A percentile compares a stretch with the other conserved stretches of the same genome.
phyloP scores from a whole-genome alignment of 2,888 invertebrate species.

The Calliopum simillimum region DNA sequence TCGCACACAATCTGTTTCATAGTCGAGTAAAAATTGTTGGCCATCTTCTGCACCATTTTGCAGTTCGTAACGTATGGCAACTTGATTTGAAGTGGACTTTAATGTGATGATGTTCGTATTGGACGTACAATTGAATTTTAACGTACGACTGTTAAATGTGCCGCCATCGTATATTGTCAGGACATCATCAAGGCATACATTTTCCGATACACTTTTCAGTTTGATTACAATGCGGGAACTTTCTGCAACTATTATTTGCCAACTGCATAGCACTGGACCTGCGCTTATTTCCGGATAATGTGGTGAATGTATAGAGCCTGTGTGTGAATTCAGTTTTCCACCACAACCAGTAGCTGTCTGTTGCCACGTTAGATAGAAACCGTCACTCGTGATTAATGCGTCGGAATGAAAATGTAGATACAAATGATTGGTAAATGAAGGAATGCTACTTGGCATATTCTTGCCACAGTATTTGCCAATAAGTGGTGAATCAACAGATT shows the following conservation, averaged over 20 bases:
- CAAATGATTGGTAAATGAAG: slow-evolving; percentile 81
- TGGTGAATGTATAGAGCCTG: slow-evolving; percentile 85
- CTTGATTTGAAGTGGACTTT: slow-evolving; percentile 53
- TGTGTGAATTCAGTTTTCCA: slow-evolving; percentile 76
- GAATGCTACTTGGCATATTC: slow-evolving; percentile 73
- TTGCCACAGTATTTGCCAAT: slow-evolving; percentile 84
- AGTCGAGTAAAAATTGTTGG: slow-evolving; percentile 56
- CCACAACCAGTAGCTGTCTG: slow-evolving; percentile 82
- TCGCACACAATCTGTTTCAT: slow-evolving; percentile 54
- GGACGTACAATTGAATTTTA: slow-evolving; percentile 51
- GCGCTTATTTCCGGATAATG: slow-evolving; percentile 77
- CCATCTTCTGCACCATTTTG: slow-evolving; percentile 40
- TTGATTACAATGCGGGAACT: slow-evolving; percentile 77
- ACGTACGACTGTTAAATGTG: slow-evolving; percentile 42
- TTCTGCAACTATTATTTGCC: slow-evolving; percentile 79
- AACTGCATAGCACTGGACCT: slow-evolving; percentile 81
- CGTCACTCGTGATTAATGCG: slow-evolving; percentile 70
- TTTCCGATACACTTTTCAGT: slow-evolving; percentile 71
- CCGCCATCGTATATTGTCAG: slow-evolving; percentile 66
- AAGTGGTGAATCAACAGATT: slow-evolving; percentile 76
- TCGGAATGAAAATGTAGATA: slow-evolving; percentile 84
- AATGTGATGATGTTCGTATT: slow-evolving; percentile 37
- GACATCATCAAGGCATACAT: slow-evolving; percentile 70
- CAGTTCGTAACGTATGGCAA: slow-evolving; percentile 57
- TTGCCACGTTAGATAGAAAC: slow-evolving; percentile 81